Evolutionary conservation across 1,140 invertebrate genomes (phyloP), one percentile per base, ranked within the genome.

Genomic region (Neocloeon triangulifer): DNA sequence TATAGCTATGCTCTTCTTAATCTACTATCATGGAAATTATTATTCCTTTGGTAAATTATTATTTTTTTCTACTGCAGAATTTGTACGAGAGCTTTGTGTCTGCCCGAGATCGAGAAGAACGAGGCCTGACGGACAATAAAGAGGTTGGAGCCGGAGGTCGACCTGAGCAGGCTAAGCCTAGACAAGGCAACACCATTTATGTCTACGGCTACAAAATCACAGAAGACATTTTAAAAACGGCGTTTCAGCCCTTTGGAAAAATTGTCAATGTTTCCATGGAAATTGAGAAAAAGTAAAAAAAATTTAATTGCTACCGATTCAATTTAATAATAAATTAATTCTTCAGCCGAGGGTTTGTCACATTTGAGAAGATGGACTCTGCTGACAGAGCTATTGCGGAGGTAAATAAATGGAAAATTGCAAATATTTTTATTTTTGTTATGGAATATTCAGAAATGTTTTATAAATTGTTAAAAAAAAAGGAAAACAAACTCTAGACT

Each of bases 181-280:
- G 67, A 25, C 64, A 65, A 33, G 81, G 80, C 3, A 77, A 85
- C 43, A 88, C 82, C 1, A 74, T 89, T 41, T 86, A 81, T 55
- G 77, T 89, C 0, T 44, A 66, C 30, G 81, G 80, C 3, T 69
- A 70, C 39, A 75, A 77, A 39, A 72, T 86, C 25, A 76, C 72
- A 0, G 78, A 86, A 48, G 75, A 82, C 26, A 72, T 80, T 37
- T 52, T 86, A 0, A 71, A 73, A 46, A 81, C 77, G 45, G 68
- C 73, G 23, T 84, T 85, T 46, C 58, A 62, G 27, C 66, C 67
- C 17, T 74, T 73, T 54, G 81, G 80, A 20, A 71, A 66, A 38
- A 81, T 88, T 42, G 59, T 84, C 1, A 84, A 84, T 54, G 73
- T 86, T n/a, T 74, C 71, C 1, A 81, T 86, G 73, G 81, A 89